Percentiles rank a stretch among this genome's conserved stretches.
phyloP scores from a whole-genome alignment of 2,797 vertebrate species.

The Arnoldichthys spilopterus region DNA sequence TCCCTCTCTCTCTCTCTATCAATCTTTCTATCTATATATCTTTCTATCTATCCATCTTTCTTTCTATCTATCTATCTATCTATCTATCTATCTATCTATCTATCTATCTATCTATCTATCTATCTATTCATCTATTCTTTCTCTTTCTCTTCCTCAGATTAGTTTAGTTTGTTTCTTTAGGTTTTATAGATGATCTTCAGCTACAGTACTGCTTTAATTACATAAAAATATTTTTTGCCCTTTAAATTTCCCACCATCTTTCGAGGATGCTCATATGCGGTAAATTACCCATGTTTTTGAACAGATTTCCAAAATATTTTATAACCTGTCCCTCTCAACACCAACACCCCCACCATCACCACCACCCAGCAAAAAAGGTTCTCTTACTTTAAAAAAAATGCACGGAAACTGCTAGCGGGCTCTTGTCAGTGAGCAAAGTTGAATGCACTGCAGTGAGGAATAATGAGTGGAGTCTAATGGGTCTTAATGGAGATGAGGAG shows the following conservation, averaged over 20 bases:
- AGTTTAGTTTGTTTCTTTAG: not conserved
- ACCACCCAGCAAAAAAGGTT: conserved; percentile 30
- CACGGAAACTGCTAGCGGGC: conserved; percentile 3
- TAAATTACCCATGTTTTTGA: conserved; percentile 11
- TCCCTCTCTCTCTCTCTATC: not conserved
- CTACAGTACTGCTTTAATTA: not conserved
- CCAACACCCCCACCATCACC: too few relatives aligned
- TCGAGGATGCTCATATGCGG: not conserved
- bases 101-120: too few relatives aligned
- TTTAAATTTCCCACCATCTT: not conserved
- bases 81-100: not conserved
- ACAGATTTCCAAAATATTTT: conserved; percentile 24
- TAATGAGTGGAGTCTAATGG: conserved; percentile 10
- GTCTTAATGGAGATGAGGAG: conserved; percentile 4
- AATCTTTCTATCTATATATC: not conserved
- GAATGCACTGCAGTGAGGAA: not conserved
- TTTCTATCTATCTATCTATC: not conserved
- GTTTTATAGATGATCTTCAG: not conserved
- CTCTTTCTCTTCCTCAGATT: not conserved
- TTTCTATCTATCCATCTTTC: not conserved
- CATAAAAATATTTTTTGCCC: too few relatives aligned
- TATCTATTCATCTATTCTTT: not conserved
- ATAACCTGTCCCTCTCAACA: conserved; percentile 19
- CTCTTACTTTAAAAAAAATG: conserved; percentile 21
- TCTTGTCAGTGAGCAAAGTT: conserved; percentile 2